phyloP scores from a whole-genome alignment of 2,888 invertebrate species.

The Pantelozetes paolii region DNA sequence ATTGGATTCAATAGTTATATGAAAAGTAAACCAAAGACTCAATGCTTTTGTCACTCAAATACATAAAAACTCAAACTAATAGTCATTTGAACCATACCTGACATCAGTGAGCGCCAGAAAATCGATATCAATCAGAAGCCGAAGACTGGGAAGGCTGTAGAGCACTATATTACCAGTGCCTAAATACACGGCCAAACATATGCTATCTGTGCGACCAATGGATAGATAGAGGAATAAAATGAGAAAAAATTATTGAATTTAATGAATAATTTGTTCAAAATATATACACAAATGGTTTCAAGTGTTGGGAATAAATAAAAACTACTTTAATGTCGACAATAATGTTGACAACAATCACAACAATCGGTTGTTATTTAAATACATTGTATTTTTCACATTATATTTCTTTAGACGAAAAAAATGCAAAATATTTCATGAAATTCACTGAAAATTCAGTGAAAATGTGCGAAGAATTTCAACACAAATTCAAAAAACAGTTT shows the following conservation, averaged over 20 bases:
- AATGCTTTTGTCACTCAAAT: slow-evolving; percentile 7
- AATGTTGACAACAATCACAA: too few relatives aligned
- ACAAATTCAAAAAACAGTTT: not conserved
- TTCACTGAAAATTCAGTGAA: not conserved
- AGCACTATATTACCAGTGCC: slow-evolving; percentile 89
- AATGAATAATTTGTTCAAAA: not conserved
- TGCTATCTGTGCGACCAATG: slow-evolving; percentile 68
- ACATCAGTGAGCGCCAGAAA: slow-evolving; percentile 90
- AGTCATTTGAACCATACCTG: slow-evolving; percentile 63
- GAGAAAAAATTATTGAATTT: not conserved
- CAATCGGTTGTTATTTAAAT: not conserved
- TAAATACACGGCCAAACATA: slow-evolving; percentile 87
- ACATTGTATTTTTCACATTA: not conserved
- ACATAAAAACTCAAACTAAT: not conserved
- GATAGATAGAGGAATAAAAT: not conserved
- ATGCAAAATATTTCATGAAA: not conserved
- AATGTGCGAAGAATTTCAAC: not conserved
- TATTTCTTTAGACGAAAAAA: too few relatives aligned
- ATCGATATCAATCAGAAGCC: slow-evolving; percentile 84
- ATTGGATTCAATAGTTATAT: not conserved
- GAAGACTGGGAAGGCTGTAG: slow-evolving; percentile 91
- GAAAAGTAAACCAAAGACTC: not conserved
- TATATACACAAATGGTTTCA: not conserved
- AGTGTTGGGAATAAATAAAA: not conserved
- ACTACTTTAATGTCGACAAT: not conserved